Evolutionary conservation across 2,113 vertebrate species (phyloP).

Genomic region (Ibidorhyncha struthersii): DNA sequence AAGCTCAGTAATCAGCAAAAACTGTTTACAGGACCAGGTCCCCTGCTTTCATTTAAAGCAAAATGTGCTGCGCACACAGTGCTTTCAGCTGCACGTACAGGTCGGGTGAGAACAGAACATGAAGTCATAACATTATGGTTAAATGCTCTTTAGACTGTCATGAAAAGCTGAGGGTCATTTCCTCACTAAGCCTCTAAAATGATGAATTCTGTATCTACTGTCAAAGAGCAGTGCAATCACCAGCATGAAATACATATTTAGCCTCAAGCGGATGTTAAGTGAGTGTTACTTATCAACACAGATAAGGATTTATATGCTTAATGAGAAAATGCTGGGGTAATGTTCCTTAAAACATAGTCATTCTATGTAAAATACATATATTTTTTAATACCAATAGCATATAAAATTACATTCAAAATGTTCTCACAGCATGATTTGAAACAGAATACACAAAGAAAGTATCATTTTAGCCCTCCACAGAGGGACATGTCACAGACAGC

Average conservation of each 20-base stretch:
- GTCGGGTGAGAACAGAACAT: not conserved
- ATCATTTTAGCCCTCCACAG: not conserved
- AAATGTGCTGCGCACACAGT: not conserved
- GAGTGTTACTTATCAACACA: not conserved
- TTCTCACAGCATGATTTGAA: not conserved
- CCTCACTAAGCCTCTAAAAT: not conserved
- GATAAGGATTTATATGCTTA: not conserved
- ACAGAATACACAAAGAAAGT: not conserved
- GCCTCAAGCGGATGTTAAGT: conserved; percentile 64
- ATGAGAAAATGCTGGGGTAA: conserved; percentile 7
- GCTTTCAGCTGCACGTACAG: not conserved
- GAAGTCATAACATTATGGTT: not conserved
- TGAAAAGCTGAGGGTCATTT: conserved; percentile 44
- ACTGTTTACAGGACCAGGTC: not conserved
- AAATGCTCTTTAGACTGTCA: conserved; percentile 13
- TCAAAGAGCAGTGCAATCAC: not conserved
- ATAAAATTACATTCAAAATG: not conserved
- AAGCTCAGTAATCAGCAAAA: not conserved
- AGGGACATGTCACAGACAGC: not conserved
- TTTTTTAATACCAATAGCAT: not conserved
- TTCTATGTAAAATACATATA: not conserved
- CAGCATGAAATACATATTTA: conserved; percentile 44
- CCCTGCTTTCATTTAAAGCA: not conserved
- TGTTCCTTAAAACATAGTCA: not conserved
- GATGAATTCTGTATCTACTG: not conserved